These are phyloP conservation scores for Penaeus indicus DNA, from an alignment of 1,140 invertebrate species.

Conservation along the genomic window DNA sequence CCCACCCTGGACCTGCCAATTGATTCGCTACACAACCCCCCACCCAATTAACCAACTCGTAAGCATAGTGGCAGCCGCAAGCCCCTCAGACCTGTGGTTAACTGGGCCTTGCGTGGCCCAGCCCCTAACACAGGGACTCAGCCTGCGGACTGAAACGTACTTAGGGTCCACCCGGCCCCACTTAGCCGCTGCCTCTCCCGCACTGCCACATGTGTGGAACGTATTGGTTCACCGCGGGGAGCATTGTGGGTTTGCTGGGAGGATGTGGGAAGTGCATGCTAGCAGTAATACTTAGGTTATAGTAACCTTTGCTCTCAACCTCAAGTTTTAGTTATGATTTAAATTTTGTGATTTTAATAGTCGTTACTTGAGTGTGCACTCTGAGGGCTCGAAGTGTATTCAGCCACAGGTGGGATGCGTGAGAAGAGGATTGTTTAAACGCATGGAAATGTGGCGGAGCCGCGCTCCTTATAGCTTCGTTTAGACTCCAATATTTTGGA, in stretches of 20 bases:
- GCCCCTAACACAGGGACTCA: constrained; percentile 59
- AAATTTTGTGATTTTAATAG: constrained; percentile 36
- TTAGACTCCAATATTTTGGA: constrained; percentile 40
- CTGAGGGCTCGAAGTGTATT: constrained; percentile 62
- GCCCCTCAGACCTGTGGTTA: constrained; percentile 61
- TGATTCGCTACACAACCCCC: constrained; percentile 61
- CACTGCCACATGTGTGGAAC: constrained; percentile 61
- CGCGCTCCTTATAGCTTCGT: constrained; percentile 37
- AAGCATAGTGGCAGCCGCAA: constrained; percentile 62
- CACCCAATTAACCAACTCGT: no score
- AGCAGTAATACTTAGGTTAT: constrained; percentile 57
- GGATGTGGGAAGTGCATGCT: constrained; percentile 59
- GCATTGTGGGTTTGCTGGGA: constrained; percentile 63
- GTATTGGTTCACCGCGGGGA: constrained; percentile 61
- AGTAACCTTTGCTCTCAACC: constrained; percentile 35
- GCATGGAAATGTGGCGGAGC: constrained; percentile 45
- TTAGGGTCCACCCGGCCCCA: constrained; percentile 57
- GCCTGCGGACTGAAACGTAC: constrained; percentile 53
- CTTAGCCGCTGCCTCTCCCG: constrained; percentile 63
- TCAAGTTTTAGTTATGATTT: constrained; percentile 32
- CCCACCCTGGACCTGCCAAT: constrained; percentile 58
- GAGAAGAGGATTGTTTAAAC: constrained; percentile 58
- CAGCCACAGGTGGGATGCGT: constrained; percentile 64
- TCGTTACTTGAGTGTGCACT: constrained; percentile 57
- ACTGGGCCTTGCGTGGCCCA: constrained; percentile 47